Conservation (phyloP, 2,888 invertebrate species). For the Melanophora roralis region DNA sequence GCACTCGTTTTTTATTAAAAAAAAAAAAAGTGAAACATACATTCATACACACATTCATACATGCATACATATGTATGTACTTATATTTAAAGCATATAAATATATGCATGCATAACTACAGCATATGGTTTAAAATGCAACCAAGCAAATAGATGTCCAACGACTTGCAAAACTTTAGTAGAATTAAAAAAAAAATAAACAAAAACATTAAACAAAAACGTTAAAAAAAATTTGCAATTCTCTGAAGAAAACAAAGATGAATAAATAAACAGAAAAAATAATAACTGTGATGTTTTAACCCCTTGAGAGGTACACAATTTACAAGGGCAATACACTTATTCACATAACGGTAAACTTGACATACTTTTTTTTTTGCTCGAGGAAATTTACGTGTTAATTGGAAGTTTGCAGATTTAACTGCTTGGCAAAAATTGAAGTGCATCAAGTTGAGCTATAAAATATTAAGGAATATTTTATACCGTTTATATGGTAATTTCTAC, state of each 20-base stretch:
- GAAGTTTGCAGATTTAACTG: too few relatives aligned
- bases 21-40: too few relatives aligned
- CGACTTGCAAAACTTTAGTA: constrained; percentile 6
- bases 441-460: too few relatives aligned
- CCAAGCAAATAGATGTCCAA: constrained; percentile 21
- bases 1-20: too few relatives aligned
- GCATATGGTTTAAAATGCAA: constrained; percentile 14
- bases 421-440: too few relatives aligned
- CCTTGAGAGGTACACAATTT: constrained; percentile 37
- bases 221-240: constrained; percentile 32
- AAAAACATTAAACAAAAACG: constrained; percentile 18
- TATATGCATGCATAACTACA: constrained; percentile 5
- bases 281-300: constrained; percentile 18
- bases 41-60: too few relatives aligned
- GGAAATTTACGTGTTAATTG: background rate
- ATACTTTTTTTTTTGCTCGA: constrained; percentile 39
- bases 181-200: background rate
- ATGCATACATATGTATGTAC: too few relatives aligned
- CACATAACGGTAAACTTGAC: constrained; percentile 44
- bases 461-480: too few relatives aligned
- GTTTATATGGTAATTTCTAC: too few relatives aligned
- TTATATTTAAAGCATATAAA: too few relatives aligned
- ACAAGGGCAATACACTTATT: background rate
- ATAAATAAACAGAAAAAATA: background rate
- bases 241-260: constrained; percentile 33